Conservation (phyloP, 2,888 invertebrate species). For the Caenorhabditis imperialis region DNA sequence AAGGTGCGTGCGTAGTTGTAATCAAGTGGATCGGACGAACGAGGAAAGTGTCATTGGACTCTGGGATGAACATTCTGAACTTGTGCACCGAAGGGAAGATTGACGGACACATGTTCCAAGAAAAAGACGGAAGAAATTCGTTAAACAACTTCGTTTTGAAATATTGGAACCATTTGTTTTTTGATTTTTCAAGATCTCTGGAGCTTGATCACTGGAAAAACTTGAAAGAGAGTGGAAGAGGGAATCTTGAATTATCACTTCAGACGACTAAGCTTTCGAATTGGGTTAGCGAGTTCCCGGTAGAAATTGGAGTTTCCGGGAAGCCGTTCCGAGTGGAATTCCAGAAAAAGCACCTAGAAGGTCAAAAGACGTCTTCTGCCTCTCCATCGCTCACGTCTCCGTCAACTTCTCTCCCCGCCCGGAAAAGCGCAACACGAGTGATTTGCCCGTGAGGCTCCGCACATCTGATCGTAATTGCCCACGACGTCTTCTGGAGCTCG, state of each 20-base stretch:
- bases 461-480: conserved; percentile 60
- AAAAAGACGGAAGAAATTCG: too few relatives aligned
- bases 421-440: conserved; percentile 49
- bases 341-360: conserved; percentile 7
- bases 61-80: neutral
- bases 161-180: too few relatives aligned
- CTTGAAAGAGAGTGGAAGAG: too few relatives aligned
- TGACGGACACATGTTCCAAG: too few relatives aligned
- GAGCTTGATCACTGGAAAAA: too few relatives aligned
- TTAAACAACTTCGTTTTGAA: too few relatives aligned
- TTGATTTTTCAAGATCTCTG: too few relatives aligned
- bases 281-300: too few relatives aligned
- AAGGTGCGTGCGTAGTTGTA: conserved; percentile 18
- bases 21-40: conserved; percentile 6
- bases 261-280: too few relatives aligned
- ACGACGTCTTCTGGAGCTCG: conserved; percentile 5
- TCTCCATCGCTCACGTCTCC: conserved; percentile 3
- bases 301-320: too few relatives aligned
- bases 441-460: conserved; percentile 34
- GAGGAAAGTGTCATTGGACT: conserved; percentile 15
- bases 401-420: conserved; percentile 23
- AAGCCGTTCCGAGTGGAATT: neutral
- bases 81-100: too few relatives aligned
- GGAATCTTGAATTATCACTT: too few relatives aligned
- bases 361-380: conserved; percentile 22